phyloP scores from a whole-genome alignment of 1,140 invertebrate species.

The Cyrtorhinus lividipennis region DNA sequence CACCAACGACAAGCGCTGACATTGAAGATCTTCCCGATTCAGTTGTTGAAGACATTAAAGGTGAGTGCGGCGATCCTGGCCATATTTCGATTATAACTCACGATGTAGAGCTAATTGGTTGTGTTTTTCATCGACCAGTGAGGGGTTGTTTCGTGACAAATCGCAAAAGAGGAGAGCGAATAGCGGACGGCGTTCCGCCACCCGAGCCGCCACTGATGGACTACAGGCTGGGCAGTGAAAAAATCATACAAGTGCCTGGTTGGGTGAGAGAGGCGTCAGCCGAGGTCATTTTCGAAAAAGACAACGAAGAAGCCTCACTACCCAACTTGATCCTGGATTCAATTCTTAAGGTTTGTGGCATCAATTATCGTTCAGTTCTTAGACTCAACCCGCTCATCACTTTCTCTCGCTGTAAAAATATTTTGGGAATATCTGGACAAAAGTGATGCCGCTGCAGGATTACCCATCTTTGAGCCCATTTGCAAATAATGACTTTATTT shows the following conservation, averaged over 20 bases:
- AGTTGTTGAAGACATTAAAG: constrained; percentile 53
- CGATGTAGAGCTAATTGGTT: too few relatives aligned
- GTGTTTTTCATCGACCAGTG: too few relatives aligned
- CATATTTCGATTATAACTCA: too few relatives aligned
- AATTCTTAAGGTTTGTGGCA: constrained; percentile 47
- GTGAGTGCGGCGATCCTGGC: too few relatives aligned
- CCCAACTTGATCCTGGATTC: constrained; percentile 72
- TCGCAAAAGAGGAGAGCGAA: constrained; percentile 45
- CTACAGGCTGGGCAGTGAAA: constrained; percentile 52
- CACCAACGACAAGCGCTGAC: not conserved
- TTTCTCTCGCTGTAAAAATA: too few relatives aligned
- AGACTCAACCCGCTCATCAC: too few relatives aligned
- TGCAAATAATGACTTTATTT: too few relatives aligned
- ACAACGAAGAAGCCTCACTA: constrained; percentile 67
- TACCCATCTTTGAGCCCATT: too few relatives aligned
- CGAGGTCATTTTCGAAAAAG: constrained; percentile 72
- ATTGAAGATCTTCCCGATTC: constrained; percentile 30
- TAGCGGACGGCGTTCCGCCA: constrained; percentile 32
- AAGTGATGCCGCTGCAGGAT: too few relatives aligned
- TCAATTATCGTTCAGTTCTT: too few relatives aligned
- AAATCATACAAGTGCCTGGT: constrained; percentile 49
- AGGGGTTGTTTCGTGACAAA: constrained; percentile 72
- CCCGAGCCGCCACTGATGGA: constrained; percentile 38
- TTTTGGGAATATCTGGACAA: too few relatives aligned
- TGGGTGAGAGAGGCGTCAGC: constrained; percentile 55